Conservation (phyloP, 2,888 invertebrate species). For the Drosophila macrospina region DNA sequence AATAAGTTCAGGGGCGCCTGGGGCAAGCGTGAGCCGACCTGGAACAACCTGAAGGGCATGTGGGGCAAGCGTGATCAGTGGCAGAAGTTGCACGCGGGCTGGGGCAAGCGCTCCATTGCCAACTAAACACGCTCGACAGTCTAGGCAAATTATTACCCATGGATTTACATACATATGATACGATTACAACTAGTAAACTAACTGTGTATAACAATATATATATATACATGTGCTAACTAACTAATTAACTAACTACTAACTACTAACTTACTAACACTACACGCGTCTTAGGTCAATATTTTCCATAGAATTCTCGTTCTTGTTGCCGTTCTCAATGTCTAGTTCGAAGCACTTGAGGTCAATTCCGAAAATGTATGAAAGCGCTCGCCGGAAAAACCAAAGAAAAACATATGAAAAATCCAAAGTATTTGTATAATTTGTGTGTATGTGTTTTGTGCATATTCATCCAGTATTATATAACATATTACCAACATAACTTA, state of each 20-base stretch:
- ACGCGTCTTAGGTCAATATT: slow-evolving; percentile 42
- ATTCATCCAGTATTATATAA: slow-evolving; percentile 47
- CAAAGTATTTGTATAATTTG: slow-evolving; percentile 24
- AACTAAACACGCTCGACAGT: slow-evolving; percentile 53
- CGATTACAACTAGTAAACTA: slow-evolving; percentile 40
- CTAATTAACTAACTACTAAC: slow-evolving; percentile 11
- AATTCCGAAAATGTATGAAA: slow-evolving; percentile 82
- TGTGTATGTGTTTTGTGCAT: slow-evolving; percentile 19
- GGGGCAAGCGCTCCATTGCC: slow-evolving; percentile 84
- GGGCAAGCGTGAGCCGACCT: slow-evolving; percentile 92
- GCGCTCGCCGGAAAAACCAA: slow-evolving; percentile 62
- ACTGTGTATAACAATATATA: slow-evolving; percentile 44
- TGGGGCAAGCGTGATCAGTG: slow-evolving; percentile 90
- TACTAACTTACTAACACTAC: slow-evolving; percentile 18
- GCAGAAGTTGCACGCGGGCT: slow-evolving; percentile 84
- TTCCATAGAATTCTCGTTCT: slow-evolving; percentile 35
- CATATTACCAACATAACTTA: slow-evolving; percentile 3
- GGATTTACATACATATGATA: slow-evolving; percentile 35
- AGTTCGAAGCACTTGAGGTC: slow-evolving; percentile 28
- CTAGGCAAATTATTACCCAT: slow-evolving; percentile 34
- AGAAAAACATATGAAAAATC: slow-evolving; percentile 9
- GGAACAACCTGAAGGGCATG: slow-evolving; percentile 92
- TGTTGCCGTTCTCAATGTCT: slow-evolving; percentile 34
- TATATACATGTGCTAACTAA: slow-evolving; percentile 3
- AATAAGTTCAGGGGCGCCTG: slow-evolving; percentile 88